These are phyloP conservation scores for Heliornis fulica DNA, from an alignment of 2,113 vertebrate genomes.

Conservation along the genomic window DNA sequence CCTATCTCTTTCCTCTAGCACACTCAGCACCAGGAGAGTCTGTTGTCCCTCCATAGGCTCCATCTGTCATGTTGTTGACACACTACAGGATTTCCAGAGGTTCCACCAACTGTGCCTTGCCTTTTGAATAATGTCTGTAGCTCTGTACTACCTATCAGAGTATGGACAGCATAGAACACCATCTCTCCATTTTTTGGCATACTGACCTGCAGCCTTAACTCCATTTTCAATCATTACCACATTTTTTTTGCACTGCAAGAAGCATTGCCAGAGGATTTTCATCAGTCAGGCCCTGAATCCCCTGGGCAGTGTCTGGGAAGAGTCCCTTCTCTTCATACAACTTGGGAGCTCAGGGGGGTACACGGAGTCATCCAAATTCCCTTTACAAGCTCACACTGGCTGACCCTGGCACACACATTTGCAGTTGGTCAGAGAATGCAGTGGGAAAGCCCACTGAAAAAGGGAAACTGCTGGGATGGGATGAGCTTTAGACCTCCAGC, in stretches of 20 bases:
- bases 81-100: not conserved
- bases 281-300: not conserved
- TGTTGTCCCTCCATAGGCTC: not conserved
- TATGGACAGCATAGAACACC: not conserved
- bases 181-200: not conserved
- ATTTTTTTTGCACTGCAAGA: not conserved
- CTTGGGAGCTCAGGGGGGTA: not conserved
- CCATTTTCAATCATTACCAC: not conserved
- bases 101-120: not conserved
- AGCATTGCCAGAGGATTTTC: rapidly evolving
- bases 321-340: not conserved
- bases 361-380: not conserved
- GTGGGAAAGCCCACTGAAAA: not conserved
- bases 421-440: not conserved
- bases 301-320: rapidly evolving
- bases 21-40: not conserved
- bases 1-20: not conserved
- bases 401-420: not conserved
- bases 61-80: not conserved
- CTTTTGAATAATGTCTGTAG: not conserved
- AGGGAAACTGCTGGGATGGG: not conserved
- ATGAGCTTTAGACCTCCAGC: not conserved
- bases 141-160: not conserved
- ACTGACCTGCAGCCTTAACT: not conserved
- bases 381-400: rapidly evolving